Conservation (phyloP, 2,113 vertebrate species). For the Hystrix brachyura region DNA sequence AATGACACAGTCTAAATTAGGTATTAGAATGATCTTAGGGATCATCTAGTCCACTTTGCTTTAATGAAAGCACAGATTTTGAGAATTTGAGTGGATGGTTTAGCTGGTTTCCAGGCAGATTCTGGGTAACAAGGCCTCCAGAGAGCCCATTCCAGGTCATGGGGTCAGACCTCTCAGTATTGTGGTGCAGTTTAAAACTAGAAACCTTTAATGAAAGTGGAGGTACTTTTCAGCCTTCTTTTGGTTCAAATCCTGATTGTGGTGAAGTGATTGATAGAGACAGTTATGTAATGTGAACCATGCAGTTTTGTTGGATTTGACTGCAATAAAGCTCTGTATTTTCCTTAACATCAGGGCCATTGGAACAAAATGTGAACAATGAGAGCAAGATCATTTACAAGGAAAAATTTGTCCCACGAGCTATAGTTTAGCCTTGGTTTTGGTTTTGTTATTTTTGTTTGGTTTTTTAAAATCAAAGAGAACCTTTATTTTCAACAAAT, state of each 20-base stretch:
- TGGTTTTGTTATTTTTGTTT: slow-evolving; percentile 38
- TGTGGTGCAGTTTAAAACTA: neutral
- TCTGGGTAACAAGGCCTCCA: neutral
- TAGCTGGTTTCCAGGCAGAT: neutral
- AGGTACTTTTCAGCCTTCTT: neutral
- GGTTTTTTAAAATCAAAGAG: slow-evolving; percentile 81
- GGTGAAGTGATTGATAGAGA: neutral
- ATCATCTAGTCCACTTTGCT: neutral
- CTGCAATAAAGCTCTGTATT: neutral
- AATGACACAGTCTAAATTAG: neutral
- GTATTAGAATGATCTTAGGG: neutral
- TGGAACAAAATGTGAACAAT: neutral
- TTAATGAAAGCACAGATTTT: neutral
- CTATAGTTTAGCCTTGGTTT: neutral
- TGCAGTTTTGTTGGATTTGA: neutral
- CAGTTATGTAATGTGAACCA: neutral
- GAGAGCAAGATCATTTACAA: neutral
- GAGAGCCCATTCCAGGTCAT: neutral
- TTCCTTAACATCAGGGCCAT: neutral
- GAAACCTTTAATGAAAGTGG: neutral
- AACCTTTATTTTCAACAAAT: slow-evolving; percentile 85
- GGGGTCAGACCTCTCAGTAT: neutral
- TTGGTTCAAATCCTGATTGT: neutral
- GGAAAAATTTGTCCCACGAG: neutral
- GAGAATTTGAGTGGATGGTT: neutral